Evolutionary conservation across 1,140 invertebrate species (phyloP), one percentile per base, ranked within the genome.

Genomic region (Drosophila grimshawi): DNA sequence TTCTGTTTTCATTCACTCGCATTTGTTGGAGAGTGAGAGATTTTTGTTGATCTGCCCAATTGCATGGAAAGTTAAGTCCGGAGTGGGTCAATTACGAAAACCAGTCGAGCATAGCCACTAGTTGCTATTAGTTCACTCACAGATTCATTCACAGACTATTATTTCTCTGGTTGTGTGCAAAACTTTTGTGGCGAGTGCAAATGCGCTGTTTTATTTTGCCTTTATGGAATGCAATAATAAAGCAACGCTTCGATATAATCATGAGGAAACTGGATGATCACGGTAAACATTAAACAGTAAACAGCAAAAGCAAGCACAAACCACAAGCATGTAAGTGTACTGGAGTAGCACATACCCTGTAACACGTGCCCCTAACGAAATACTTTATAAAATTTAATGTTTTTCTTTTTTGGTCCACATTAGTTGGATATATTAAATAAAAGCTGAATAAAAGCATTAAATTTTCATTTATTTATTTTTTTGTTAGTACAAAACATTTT

Each of bases 31-130:
- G 64, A 45, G 29, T 29, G 60, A 60, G 55, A 46, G 48, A 65
- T 35, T 85, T 70, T 80, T 10, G 57, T 69, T 19, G 57, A 72
- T 48, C 65, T 81, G 81, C 76, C 63, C 76, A 80, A 80, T 85
- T 85, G 77, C 64, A 62, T 70, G 71, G 82, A 86, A 86, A 86
- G 78, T 86, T 79, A 73, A 76, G 57, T 29, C 48, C 53, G 39
- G 45, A 76, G 78, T 86, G 79, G 78, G 82, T 86, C 82, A 86
- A 81, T 86, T 79, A 67, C 37, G 41, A 52, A 83, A 85, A 80
- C 64, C 77, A 86, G 73, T 86, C 67, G 51, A 72, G 53, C 78
- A 49, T 35, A 41, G 65, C 57, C 19, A 35, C n/a, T 55, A 37
- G 35, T 37, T 37, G 7, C 35, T 37, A 7, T 5, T 37, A n/a